Base-by-base conservation (phyloP, 1,140 invertebrate genomes). In the Delia radicum region DNA sequence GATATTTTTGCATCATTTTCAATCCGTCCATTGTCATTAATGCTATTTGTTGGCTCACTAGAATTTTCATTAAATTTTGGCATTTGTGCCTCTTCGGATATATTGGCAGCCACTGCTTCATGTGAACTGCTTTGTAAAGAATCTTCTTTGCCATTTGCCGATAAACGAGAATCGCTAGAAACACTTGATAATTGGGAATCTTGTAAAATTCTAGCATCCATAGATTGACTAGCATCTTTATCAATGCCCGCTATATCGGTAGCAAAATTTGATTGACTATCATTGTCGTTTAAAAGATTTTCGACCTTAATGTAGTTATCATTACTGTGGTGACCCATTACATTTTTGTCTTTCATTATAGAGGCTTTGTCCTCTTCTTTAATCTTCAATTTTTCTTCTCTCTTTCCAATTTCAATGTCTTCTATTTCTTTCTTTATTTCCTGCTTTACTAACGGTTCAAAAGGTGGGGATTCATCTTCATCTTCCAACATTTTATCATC, bases 391-490 rank as follows among this genome's bases (percentile, higher is more conserved):
- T 46, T 31, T 5, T 61, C 21, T 8, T 75, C 48, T 27, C 21
- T 27, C 26, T 0, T 24, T 27, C 13, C 71, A 28, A 12, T 15
- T 46, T 55, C 63, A 12, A 31, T 21, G 4, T 26, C 6, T 7
- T 67, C 10, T 69, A n/a, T 33, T 6, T n/a, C 13, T 69, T 69
- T 18, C 0, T 18, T 12, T 2, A 13, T 12, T 7, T 75, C 69
- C 18, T 37, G 24, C 27, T 88, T 87, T 69, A 90, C 89, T 61
- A 91, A 86, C 0, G 90, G 90, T 80, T 93, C 91, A 85, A 92
- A 93, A 6, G 88, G 88, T 0, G 91, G 91, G 75, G 91, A 92
- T 63, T 91, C 91, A 81, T 91, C 91, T 73, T 90, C 89, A 67
- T 92, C 90, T 72, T 89, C 87, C 77, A 90, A 89, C 15, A 81